Evolutionary conservation across 92 coral and sea anemone genomes (phyloP), one percentile per base, ranked within the genome.

Genomic region (Meandrina meandrites): DNA sequence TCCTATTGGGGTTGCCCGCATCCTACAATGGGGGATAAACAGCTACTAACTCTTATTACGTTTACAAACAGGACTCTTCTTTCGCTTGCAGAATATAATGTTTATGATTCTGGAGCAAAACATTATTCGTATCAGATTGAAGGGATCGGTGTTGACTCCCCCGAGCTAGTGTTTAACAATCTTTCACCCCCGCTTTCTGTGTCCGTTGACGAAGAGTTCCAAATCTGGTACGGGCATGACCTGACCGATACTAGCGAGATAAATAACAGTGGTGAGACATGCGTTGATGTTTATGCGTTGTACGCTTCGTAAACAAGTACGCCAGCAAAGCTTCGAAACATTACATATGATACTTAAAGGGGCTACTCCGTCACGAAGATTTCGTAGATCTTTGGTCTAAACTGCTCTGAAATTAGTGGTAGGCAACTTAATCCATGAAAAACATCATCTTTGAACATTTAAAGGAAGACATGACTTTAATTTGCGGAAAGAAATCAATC

Each of bases 221-320:
- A 81, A 66, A 35, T 81, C 9, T 81, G 84, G 84, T 66, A 66
- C 31, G 71, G 9, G 12, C 71, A 66, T 3, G 71, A 66, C 71
- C 12, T 66, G 71, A 30, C 28, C 24, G 71, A 5, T n/a, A 24
- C 0, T 66, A n/a, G 17, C 15, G 71, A 66, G 71, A 0, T 6
- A 9, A 66, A 66, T n/a, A 66, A 66, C 30, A 12, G 24, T 66
- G 71, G 71, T 22, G 2, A 66, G 71, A 66, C 71, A 66, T 66
- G 71, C 28, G 30, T 30, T 1, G 71, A 66, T 30, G 71, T 66
- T 66, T 22, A 66, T 66, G 71, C 71, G 11, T 24, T 66, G 71
- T 66, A 66, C 71, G 13, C 35, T 24, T 16, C 48, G 8, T 45
- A 45, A 45, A 45, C 8, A 45, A 45, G 8, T 45, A 8, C 48